Evolutionary conservation across 30 jellyfish, hydroid and myxozoan species (phyloP).

Genomic region (Rhopilema esculentum): DNA sequence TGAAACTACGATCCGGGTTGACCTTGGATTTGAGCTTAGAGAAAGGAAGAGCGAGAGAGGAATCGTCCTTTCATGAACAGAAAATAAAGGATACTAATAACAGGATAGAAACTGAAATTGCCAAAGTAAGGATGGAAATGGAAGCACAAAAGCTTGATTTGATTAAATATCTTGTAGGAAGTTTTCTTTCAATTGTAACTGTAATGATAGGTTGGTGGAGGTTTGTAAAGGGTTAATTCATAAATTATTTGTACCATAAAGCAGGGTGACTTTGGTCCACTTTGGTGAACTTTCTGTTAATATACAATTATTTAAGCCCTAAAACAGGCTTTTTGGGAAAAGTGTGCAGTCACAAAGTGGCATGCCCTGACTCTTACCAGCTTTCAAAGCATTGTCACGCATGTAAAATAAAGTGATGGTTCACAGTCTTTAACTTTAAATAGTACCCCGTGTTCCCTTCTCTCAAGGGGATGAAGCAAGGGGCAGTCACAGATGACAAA

Average conservation of each 20-base stretch:
- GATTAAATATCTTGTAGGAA: constrained; percentile 79
- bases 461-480: too few species aligned
- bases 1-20: constrained; percentile 58
- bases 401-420: too few species aligned
- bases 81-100: constrained; percentile 75
- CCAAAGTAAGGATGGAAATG: constrained; percentile 71
- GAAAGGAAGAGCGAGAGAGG: constrained; percentile 73
- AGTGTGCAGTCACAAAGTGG: too few species aligned
- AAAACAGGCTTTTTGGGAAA: too few species aligned
- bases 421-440: too few species aligned
- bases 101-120: constrained; percentile 84
- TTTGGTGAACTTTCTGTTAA: not conserved
- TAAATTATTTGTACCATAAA: too few species aligned
- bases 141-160: constrained; percentile 82
- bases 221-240: constrained; percentile 50
- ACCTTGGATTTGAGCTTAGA: constrained; percentile 79
- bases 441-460: too few species aligned
- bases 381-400: too few species aligned
- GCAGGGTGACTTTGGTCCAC: not conserved
- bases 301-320: too few species aligned
- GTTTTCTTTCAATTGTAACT: constrained; percentile 67
- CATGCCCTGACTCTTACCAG: too few species aligned
- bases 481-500: too few species aligned
- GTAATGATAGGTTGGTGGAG: constrained; percentile 84
- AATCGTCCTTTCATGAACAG: constrained; percentile 65